Percentiles rank a stretch among this genome's conserved stretches.
Evolutionary conservation across 2,797 vertebrate genomes (phyloP).

Genomic region (Ctenopoma kingsleyae): DNA sequence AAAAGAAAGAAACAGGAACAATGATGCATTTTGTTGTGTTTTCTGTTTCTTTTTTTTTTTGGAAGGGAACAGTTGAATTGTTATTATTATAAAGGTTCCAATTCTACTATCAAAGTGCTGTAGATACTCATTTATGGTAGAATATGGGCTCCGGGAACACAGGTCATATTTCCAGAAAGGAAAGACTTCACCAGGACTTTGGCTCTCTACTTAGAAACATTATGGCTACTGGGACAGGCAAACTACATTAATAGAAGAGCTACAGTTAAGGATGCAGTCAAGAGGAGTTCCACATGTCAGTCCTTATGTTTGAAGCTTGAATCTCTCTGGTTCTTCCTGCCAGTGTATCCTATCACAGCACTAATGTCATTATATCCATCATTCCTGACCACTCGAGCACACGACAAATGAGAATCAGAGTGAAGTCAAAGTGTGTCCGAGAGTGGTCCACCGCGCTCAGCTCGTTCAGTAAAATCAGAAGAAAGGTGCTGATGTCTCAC

Average conservation of each 20-base stretch:
- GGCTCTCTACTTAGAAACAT: constrained; percentile 26
- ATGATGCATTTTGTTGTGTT: too few species aligned
- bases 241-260: constrained; percentile 31
- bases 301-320: neutral
- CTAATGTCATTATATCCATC: neutral
- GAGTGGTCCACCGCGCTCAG: neutral
- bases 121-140: too few species aligned
- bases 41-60: neutral
- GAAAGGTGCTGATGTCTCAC: constrained; percentile 24
- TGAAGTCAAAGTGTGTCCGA: neutral
- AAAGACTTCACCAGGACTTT: constrained; percentile 6
- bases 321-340: constrained; percentile 2
- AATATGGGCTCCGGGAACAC: too few species aligned
- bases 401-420: neutral
- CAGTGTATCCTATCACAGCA: constrained; percentile 3
- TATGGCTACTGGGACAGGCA: constrained; percentile 57
- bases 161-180: neutral
- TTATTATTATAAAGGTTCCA: too few species aligned
- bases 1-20: neutral
- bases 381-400: neutral
- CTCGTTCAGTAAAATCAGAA: constrained; percentile 17
- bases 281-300: neutral
- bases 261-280: constrained; percentile 28
- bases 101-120: neutral
- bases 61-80: neutral